Percentiles rank a stretch among this genome's conserved stretches.
These are phyloP conservation scores for Pteropus alecto DNA, from an alignment of 2,113 vertebrate species.

Conservation along the genomic window DNA sequence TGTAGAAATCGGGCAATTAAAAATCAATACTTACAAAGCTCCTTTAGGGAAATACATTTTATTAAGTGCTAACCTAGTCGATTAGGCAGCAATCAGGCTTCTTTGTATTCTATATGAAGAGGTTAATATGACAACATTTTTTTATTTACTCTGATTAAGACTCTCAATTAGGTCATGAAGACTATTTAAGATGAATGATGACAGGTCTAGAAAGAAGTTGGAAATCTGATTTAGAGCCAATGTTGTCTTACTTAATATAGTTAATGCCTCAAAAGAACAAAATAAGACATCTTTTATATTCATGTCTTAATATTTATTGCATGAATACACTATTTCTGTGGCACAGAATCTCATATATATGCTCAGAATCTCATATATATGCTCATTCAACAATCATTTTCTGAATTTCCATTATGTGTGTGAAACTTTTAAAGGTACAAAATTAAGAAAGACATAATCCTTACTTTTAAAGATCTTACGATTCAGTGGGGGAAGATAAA, in stretches of 20 bases:
- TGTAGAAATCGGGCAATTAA: slow-evolving; percentile 64
- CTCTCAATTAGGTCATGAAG: neutral
- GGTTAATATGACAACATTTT: slow-evolving; percentile 25
- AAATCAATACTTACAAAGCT: slow-evolving; percentile 63
- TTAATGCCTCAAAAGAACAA: neutral
- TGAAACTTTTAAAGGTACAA: neutral
- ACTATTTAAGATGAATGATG: neutral
- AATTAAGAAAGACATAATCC: neutral
- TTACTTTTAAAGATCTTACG: neutral
- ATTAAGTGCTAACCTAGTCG: slow-evolving; percentile 70
- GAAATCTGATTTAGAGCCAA: neutral
- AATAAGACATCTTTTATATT: neutral
- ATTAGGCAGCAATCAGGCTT: slow-evolving; percentile 55
- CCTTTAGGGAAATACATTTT: slow-evolving; percentile 61
- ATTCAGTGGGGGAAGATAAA: neutral
- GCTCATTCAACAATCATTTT: neutral
- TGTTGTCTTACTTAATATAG: neutral
- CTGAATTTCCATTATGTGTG: neutral
- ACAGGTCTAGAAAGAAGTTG: neutral
- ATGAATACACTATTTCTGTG: neutral
- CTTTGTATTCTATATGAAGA: slow-evolving; percentile 63
- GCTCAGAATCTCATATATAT: neutral
- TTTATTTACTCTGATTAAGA: slow-evolving; percentile 51
- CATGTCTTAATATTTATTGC: neutral
- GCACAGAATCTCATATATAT: neutral